These are phyloP conservation scores for Ethmia dodecea DNA, from an alignment of 2,888 invertebrate genomes.

Conservation along the genomic window DNA sequence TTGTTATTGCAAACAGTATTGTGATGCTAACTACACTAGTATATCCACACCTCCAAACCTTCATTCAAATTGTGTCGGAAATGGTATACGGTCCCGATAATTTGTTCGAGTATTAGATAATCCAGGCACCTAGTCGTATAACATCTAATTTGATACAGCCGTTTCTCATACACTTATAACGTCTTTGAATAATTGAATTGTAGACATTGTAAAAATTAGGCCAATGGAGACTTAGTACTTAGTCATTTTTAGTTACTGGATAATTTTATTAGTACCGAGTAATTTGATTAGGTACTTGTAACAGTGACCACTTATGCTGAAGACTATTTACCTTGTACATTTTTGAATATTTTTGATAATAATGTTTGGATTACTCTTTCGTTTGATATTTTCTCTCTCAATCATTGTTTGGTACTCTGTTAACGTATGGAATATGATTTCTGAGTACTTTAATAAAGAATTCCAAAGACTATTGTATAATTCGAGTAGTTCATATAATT, in stretches of 20 bases:
- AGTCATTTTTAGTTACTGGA: no score
- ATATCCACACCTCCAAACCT: slow-evolving; percentile 83
- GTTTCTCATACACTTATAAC: no score
- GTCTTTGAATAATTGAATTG: no score
- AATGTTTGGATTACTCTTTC: slow-evolving; percentile 81
- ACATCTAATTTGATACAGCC: no score
- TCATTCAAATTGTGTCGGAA: slow-evolving; percentile 70
- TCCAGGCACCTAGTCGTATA: no score
- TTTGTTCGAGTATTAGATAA: no score
- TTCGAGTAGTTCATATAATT: slow-evolving; percentile 43
- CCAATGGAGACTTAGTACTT: no score
- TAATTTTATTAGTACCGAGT: no score
- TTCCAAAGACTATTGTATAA: slow-evolving; percentile 81
- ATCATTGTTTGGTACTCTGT: slow-evolving; percentile 85
- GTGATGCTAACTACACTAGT: slow-evolving; percentile 84
- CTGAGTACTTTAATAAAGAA: slow-evolving; percentile 84
- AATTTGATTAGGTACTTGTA: no score
- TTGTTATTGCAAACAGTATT: slow-evolving; percentile 86
- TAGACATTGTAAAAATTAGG: no score
- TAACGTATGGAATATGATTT: slow-evolving; percentile 84
- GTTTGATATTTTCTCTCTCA: slow-evolving; percentile 80
- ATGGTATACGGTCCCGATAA: slow-evolving; percentile 58
- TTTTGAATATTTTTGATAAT: slow-evolving; percentile 17
- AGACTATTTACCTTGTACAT: no score
- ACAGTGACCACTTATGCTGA: no score